Evolutionary conservation across 2,113 vertebrate genomes (phyloP).

Genomic region (Mola mola): DNA sequence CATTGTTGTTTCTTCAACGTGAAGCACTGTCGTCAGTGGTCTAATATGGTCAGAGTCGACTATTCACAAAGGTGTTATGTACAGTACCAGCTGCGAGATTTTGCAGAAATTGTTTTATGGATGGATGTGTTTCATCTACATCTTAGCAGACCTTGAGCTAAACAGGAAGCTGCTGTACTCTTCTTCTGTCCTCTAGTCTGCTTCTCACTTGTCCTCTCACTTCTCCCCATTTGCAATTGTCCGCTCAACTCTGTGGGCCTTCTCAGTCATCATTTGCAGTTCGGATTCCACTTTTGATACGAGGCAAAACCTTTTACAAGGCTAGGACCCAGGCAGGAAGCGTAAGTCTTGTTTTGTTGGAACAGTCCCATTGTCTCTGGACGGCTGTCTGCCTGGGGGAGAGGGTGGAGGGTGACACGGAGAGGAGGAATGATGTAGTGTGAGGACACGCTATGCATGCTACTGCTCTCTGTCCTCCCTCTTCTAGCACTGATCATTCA

Average conservation of each 20-base stretch:
- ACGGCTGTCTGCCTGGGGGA: constrained; percentile 33
- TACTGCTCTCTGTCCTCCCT: constrained; percentile 41
- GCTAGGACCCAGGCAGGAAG: constrained; percentile 71
- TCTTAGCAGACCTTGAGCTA: neutral
- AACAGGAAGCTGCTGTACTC: constrained; percentile 7
- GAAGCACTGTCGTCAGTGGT: constrained; percentile 51
- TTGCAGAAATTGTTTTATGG: constrained; percentile 28
- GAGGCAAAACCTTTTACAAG: constrained; percentile 56
- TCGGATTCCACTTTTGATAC: constrained; percentile 66
- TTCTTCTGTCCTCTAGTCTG: neutral
- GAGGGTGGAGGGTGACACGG: constrained; percentile 43
- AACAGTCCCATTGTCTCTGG: constrained; percentile 73
- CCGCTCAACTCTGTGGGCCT: neutral
- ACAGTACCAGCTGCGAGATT: constrained; percentile 60
- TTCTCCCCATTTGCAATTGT: constrained; percentile 11
- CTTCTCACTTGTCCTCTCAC: neutral
- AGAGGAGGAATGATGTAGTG: constrained; percentile 54
- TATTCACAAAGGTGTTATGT: constrained; percentile 50
- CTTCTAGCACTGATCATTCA: constrained; percentile 51
- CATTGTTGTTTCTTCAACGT: constrained; percentile 62
- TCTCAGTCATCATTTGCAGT: constrained; percentile 15
- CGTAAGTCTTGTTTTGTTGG: constrained; percentile 76
- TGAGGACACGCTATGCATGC: constrained; percentile 37
- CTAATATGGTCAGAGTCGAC: constrained; percentile 59
- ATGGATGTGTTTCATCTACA: constrained; percentile 14